Percentiles rank a stretch among this genome's conserved stretches.
Conservation (phyloP, 2,888 invertebrate species). For the Scrobipalpa costella region DNA sequence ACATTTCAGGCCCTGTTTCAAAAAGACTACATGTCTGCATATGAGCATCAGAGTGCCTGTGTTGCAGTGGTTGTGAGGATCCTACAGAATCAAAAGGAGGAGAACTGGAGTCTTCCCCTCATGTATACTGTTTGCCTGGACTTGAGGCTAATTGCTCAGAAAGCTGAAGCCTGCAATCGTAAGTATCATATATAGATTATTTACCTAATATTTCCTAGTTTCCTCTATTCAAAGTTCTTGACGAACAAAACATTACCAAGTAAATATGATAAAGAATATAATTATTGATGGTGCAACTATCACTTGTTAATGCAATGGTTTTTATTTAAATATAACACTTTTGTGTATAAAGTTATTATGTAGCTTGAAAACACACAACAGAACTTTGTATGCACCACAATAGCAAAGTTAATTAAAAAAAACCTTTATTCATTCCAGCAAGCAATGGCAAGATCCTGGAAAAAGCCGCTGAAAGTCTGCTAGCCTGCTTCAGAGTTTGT, state of each 20-base stretch:
- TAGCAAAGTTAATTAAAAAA: too few relatives aligned
- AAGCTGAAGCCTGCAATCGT: conserved; percentile 83
- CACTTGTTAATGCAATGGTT: too few relatives aligned
- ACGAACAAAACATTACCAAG: neutral
- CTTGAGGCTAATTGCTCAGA: conserved; percentile 90
- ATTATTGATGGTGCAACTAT: too few relatives aligned
- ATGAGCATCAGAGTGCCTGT: conserved; percentile 88
- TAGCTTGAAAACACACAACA: neutral
- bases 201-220: too few relatives aligned
- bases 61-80: conserved; percentile 90
- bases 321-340: too few relatives aligned
- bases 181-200: conserved; percentile 42
- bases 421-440: conserved; percentile 50
- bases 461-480: conserved; percentile 95
- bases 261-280: too few relatives aligned
- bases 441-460: conserved; percentile 88
- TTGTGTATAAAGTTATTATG: neutral
- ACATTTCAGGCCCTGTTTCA: conserved; percentile 60
- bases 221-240: neutral
- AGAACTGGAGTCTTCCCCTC: conserved; percentile 98
- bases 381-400: too few relatives aligned
- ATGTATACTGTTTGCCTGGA: conserved; percentile 96
- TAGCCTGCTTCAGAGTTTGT: conserved; percentile 96
- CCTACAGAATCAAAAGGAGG: conserved; percentile 93
- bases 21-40: conserved; percentile 84